Evolutionary conservation across 2,888 invertebrate species (phyloP).

Genomic region (Laothoe populi): DNA sequence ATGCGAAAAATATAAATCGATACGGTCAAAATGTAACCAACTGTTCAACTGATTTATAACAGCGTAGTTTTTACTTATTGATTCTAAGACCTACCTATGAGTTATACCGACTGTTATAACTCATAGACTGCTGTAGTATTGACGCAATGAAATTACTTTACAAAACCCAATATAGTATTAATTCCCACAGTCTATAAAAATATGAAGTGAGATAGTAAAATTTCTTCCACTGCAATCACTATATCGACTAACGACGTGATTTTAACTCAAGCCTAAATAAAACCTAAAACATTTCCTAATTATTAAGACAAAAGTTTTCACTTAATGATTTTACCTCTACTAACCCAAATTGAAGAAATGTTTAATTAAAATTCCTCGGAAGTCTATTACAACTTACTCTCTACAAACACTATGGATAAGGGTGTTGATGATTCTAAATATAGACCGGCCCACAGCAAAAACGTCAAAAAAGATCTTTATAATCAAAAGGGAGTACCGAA

Average conservation of each 20-base stretch:
- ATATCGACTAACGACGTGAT: too few species aligned
- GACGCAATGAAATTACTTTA: too few species aligned
- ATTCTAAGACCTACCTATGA: too few species aligned
- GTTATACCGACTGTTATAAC: too few species aligned
- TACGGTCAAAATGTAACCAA: neutral
- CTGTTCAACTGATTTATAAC: neutral
- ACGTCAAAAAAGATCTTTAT: conserved; percentile 1
- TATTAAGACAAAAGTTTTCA: neutral
- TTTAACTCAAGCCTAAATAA: too few species aligned
- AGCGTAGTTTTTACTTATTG: too few species aligned
- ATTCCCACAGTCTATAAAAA: too few species aligned
- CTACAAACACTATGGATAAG: neutral
- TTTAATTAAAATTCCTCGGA: neutral
- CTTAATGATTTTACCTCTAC: neutral
- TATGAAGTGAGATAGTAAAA: too few species aligned
- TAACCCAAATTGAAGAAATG: neutral
- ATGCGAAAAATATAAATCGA: neutral
- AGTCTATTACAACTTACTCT: neutral
- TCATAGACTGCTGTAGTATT: too few species aligned
- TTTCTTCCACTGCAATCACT: too few species aligned
- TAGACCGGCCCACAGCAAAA: conserved; percentile 1
- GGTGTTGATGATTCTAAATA: neutral
- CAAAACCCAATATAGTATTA: too few species aligned
- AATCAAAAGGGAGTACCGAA: conserved; percentile 9
- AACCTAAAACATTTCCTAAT: neutral